phyloP scores from a whole-genome alignment of 2,797 vertebrate genomes.

The Philypnodon macrostomus region DNA sequence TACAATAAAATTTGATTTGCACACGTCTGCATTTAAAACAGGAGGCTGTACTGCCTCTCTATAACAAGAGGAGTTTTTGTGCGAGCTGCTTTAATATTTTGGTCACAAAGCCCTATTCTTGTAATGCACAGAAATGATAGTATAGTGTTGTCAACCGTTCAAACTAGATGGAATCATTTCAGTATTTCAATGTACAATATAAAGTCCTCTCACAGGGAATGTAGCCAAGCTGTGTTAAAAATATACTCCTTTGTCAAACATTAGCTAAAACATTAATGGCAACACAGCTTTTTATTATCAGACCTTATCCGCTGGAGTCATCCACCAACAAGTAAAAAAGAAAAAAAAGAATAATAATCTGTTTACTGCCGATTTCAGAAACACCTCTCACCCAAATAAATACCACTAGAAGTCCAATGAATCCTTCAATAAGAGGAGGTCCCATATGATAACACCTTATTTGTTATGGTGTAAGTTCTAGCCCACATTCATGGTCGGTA shows the following conservation, averaged over 20 bases:
- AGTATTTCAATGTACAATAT: background rate
- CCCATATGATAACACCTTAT: background rate
- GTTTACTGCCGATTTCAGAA: conserved; percentile 32
- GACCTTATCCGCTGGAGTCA: too few species aligned
- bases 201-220: background rate
- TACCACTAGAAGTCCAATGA: conserved; percentile 18
- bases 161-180: background rate
- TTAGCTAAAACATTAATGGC: background rate
- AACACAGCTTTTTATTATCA: background rate
- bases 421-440: background rate
- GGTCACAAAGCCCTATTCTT: background rate
- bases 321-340: conserved; percentile 20
- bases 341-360: conserved; percentile 26
- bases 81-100: background rate
- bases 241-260: conserved; percentile 1
- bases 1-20: conserved; percentile 3
- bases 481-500: conserved; percentile 74
- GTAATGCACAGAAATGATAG: background rate
- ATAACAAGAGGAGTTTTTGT: background rate
- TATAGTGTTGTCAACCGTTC: background rate
- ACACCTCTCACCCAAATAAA: conserved; percentile 53
- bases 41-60: background rate
- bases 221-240: background rate
- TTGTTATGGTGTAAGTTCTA: background rate
- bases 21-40: background rate